Percentiles rank a stretch among this genome's conserved stretches.
phyloP scores from a whole-genome alignment of 64 coral and sea anemone species.

The Anthopleura sola region DNA sequence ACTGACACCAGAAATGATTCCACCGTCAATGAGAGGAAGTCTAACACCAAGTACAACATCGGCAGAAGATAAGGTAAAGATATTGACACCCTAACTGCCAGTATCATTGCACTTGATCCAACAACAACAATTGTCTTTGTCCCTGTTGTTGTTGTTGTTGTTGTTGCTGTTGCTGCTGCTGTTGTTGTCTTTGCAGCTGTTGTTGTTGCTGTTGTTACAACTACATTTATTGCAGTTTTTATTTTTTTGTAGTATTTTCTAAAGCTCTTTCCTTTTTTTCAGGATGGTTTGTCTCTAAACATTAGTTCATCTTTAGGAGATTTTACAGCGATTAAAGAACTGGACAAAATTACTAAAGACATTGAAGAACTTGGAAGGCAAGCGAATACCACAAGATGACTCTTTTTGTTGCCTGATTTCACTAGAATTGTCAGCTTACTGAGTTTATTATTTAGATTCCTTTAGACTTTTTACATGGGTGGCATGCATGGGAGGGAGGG shows the following conservation, averaged over 20 bases:
- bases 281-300: slow-evolving; percentile 47
- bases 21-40: slow-evolving; percentile 70
- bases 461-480: no score
- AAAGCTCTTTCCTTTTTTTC: neutral
- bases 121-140: no score
- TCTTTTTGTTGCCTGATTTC: neutral
- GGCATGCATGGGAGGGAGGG: no score
- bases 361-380: slow-evolving; percentile 96
- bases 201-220: neutral
- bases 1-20: slow-evolving; percentile 89
- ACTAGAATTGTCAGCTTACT: neutral
- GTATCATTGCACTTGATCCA: no score
- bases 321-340: slow-evolving; percentile 87
- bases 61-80: slow-evolving; percentile 29
- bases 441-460: no score
- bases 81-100: no score
- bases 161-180: neutral
- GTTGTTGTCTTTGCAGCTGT: neutral
- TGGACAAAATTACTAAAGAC: slow-evolving; percentile 98
- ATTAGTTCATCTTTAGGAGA: slow-evolving; percentile 42
- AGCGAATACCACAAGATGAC: neutral
- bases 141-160: neutral
- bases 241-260: neutral
- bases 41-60: neutral
- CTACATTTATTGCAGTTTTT: neutral